Evolutionary conservation across 2,113 vertebrate species (phyloP), one percentile per base, ranked within the genome.

Genomic region (Gobiocypris rarus): DNA sequence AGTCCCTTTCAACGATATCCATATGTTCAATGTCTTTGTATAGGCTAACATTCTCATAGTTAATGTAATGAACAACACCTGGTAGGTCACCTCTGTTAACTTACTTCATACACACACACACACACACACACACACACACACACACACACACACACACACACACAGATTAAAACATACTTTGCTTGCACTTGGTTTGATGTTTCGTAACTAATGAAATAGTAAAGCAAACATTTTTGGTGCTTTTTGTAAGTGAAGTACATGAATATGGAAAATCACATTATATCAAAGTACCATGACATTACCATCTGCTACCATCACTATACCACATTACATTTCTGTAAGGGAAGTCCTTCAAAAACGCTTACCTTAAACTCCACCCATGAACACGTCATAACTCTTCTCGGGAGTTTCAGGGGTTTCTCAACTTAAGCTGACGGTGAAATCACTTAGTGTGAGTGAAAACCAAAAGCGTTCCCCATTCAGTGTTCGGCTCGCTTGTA

Each of bases 291-390:
- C 9, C 22, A n/a, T 71, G 31, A 10, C 1, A 11, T 69, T 3
- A 70, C 17, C 26, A 28, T 67, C 6, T 69, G 65, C 15, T 69
- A 24, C 14, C 59, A 26, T 15, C 24, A 65, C 14, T 26, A 63
- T 26, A 10, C 24, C n/a, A 45, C 6, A 13, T 48, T 48, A 48
- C 1, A 17, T 52, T 15, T 15, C 0, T 8, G 28, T 67, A 54
- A 26, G 41, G 79, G 41, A 69, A 81, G 79, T 69, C 22, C 6
- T 34, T 65, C 14, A 14, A 34, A 56, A 9, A 38, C 19, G 5
- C n/a, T 50, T 22, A 56, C 63, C 79, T 38, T 70, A 15, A 14
- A 82, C 80, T 56, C 80, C 80, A 41, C 80, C 80, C 65, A 54
- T 70, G 26, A 31, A 41, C 5, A 56, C 80, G 80, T 82, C 80